These are phyloP conservation scores for Drosophila formosana DNA, from an alignment of 2,888 invertebrate species.

Conservation along the genomic window DNA sequence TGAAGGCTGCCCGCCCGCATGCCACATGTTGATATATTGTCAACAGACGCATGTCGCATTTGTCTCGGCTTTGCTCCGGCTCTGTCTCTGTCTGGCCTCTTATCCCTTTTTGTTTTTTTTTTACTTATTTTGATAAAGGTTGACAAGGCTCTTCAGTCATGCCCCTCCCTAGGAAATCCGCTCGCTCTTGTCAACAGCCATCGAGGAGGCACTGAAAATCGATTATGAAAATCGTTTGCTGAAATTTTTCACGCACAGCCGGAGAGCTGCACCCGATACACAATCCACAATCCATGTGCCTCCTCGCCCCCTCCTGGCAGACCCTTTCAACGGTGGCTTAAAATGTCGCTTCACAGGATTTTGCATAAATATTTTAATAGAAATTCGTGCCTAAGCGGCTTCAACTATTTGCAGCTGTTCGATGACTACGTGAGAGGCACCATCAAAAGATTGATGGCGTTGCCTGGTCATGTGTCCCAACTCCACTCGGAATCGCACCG, in stretches of 20 bases:
- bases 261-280: constrained; percentile 2
- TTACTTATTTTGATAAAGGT: constrained; percentile 70
- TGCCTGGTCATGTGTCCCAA: constrained; percentile 19
- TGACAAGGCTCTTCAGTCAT: constrained; percentile 58
- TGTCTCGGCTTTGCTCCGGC: constrained; percentile 73
- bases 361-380: constrained; percentile 82
- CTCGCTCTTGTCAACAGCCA: constrained; percentile 68
- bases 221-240: constrained; percentile 80
- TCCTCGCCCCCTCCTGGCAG: not conserved
- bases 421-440: constrained; percentile 6
- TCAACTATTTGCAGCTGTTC: constrained; percentile 74
- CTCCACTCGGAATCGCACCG: not conserved
- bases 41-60: constrained; percentile 82
- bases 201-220: constrained; percentile 71
- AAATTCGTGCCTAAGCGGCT: constrained; percentile 74
- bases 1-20: constrained; percentile 28
- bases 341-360: constrained; percentile 58
- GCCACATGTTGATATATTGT: constrained; percentile 82
- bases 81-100: constrained; percentile 1
- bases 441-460: constrained; percentile 54
- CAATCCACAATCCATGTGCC: not conserved
- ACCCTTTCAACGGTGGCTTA: constrained; percentile 48
- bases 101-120: constrained; percentile 37
- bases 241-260: constrained; percentile 62
- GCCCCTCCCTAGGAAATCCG: constrained; percentile 13